A percentile compares a stretch with the other conserved stretches of the same genome.
These are phyloP conservation scores for Pseudomyrmex cubaensis DNA, from an alignment of 1,140 invertebrate species.

Conservation along the genomic window DNA sequence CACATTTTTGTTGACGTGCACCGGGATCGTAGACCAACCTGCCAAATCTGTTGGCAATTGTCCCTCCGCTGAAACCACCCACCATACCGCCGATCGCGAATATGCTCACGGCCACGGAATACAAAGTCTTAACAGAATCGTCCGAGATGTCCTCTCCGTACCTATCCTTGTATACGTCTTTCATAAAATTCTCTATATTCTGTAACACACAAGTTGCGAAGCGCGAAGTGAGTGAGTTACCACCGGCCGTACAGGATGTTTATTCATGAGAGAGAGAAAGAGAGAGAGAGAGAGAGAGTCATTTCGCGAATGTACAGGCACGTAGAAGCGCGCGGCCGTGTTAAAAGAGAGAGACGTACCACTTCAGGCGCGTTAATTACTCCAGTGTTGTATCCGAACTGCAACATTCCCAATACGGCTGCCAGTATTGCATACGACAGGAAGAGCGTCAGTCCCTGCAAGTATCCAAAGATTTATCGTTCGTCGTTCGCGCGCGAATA, in stretches of 20 bases:
- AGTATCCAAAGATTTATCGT: conserved; percentile 68
- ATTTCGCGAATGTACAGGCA: background rate
- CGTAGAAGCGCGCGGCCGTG: background rate
- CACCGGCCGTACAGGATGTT: too few relatives aligned
- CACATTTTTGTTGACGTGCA: too few relatives aligned
- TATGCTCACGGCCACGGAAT: conserved; percentile 96
- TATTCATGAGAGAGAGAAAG: too few relatives aligned
- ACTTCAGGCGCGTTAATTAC: conserved; percentile 98
- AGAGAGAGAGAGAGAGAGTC: too few relatives aligned
- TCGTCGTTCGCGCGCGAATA: background rate
- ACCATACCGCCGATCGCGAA: conserved; percentile 98
- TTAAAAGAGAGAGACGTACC: conserved; percentile 82
- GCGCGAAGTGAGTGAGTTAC: too few relatives aligned
- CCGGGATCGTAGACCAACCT: conserved; percentile 86
- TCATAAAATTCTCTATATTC: conserved; percentile 97
- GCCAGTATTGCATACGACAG: conserved; percentile 96
- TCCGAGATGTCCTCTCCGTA: conserved; percentile 90
- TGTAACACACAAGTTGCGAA: conserved; percentile 79
- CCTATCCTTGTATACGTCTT: conserved; percentile 92
- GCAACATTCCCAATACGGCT: conserved; percentile 98
- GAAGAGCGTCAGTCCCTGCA: conserved; percentile 95
- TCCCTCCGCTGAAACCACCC: conserved; percentile 96
- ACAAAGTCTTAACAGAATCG: conserved; percentile 90
- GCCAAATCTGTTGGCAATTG: conserved; percentile 95
- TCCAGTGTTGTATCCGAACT: conserved; percentile 99